Base-by-base conservation (phyloP, 2,797 vertebrate genomes). In the Anomalospiza imberbis region DNA sequence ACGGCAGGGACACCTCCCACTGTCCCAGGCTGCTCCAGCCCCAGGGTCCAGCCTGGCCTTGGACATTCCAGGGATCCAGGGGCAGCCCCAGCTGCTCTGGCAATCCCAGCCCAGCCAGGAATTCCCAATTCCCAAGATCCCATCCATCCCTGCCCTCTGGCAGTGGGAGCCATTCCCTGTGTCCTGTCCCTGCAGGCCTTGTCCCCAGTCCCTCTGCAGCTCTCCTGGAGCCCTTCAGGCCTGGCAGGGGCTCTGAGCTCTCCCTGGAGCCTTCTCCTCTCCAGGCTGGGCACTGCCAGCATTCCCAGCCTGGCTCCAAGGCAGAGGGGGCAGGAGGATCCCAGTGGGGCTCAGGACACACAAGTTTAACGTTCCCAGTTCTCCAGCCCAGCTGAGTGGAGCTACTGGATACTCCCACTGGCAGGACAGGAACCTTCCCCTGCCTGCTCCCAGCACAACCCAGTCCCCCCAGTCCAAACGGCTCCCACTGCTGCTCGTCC, bases 221-320 rank as follows among this genome's bases (percentile, higher is more conserved):
- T 60, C 72, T 53, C 45, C 82, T 60, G 82, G 71, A 75, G 62
- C 62, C 22, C 82, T 58, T 7, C 0, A 16, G 82, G 54, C 45
- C 47, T n/a, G n/a, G 0, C 0, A 76, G 3, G n/a, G 5, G 55
- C 40, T 70, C 9, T 1, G 0, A 31, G 65, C 17, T 70, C 31
- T 86, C 13, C 31, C 65, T 70, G 65, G 17, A 55, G 0, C 48
- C 8, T 48, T 34, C 31, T 2, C 29, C 3, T 47, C 6, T 9
- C 57, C 65, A 63, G 57, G 17, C 47, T 12, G 51, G 1, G 0
- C n/a, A 5, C 0, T 0, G 24, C n/a, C 62, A 68, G 34, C 55
- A 0, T 0, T 53, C n/a, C n/a, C 45, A 40, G 51, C 29, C 51
- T 31, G 60, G 60, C 11, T 66, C 3, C 85, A n/a, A n/a, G 28